A percentile compares a stretch with the other conserved stretches of the same genome.
phyloP scores from a whole-genome alignment of 2,888 invertebrate genomes.

The Rhimphoctona megacephalus region DNA sequence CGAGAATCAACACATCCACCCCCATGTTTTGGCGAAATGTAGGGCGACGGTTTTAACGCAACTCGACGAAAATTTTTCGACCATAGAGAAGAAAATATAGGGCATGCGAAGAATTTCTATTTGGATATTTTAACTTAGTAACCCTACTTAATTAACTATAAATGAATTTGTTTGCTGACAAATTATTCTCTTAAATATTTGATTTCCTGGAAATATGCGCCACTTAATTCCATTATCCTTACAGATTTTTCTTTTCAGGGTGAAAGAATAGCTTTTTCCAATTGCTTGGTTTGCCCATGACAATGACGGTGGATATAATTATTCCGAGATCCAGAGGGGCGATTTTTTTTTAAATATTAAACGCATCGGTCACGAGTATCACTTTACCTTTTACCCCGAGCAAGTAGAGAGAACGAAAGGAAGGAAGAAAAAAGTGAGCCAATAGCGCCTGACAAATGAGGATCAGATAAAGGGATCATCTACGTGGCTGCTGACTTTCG shows the following conservation, averaged over 20 bases:
- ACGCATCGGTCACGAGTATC: conserved; percentile 15
- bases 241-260: neutral
- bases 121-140: neutral
- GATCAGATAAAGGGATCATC: conserved; percentile 84
- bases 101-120: neutral
- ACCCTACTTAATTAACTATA: neutral
- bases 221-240: neutral
- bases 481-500: conserved; percentile 82
- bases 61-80: neutral
- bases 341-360: conserved; percentile 54
- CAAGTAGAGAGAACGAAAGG: conserved; percentile 15
- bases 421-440: conserved; percentile 56
- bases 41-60: conserved; percentile 25
- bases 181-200: neutral
- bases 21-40: conserved; percentile 45
- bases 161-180: neutral
- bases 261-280: neutral
- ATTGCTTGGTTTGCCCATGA: neutral
- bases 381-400: conserved; percentile 47
- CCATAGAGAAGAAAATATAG: neutral
- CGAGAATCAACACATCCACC: conserved; percentile 42
- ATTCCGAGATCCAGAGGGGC: conserved; percentile 15
- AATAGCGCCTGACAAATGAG: conserved; percentile 82
- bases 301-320: conserved; percentile 17
- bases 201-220: neutral